Percentiles rank a stretch among this genome's conserved stretches.
Evolutionary conservation across 2,888 invertebrate genomes (phyloP).

Genomic region (Aporophyla lueneburgensis): DNA sequence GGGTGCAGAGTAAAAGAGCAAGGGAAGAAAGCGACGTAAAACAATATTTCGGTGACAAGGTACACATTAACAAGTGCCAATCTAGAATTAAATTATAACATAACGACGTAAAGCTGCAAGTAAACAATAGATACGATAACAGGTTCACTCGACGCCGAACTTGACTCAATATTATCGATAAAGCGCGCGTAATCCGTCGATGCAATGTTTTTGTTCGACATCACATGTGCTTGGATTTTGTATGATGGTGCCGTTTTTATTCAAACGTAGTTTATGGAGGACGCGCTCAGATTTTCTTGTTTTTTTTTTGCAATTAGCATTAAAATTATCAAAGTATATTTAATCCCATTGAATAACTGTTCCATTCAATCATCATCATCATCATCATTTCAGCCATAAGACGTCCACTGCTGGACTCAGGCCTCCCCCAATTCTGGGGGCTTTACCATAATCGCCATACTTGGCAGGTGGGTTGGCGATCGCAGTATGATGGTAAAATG

Average conservation of each 20-base stretch:
- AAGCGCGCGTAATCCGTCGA: not conserved
- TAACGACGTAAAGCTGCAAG: not conserved
- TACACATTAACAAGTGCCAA: not conserved
- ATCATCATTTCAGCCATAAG: too few species aligned
- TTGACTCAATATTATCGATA: constrained; percentile 33
- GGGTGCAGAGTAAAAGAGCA: too few species aligned
- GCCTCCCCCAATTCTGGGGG: too few species aligned
- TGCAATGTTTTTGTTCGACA: constrained; percentile 11
- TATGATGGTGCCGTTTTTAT: not conserved
- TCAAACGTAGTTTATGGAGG: not conserved
- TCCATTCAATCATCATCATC: too few species aligned
- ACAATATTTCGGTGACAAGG: not conserved
- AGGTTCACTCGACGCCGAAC: constrained; percentile 20
- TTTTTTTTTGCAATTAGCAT: too few species aligned
- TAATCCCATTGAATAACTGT: too few species aligned
- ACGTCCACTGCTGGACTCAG: too few species aligned
- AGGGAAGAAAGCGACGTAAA: not conserved
- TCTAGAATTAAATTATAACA: constrained; percentile 19
- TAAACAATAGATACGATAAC: constrained; percentile 31
- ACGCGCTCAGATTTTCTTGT: too few species aligned
- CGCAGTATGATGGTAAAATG: too few species aligned
- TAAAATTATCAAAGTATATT: too few species aligned
- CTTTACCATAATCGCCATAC: too few species aligned
- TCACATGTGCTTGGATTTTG: not conserved
- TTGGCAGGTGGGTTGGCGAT: too few species aligned